Evolutionary conservation across 2,888 invertebrate species (phyloP), one percentile per base, ranked within the genome.

Genomic region (Mythimna albipuncta): DNA sequence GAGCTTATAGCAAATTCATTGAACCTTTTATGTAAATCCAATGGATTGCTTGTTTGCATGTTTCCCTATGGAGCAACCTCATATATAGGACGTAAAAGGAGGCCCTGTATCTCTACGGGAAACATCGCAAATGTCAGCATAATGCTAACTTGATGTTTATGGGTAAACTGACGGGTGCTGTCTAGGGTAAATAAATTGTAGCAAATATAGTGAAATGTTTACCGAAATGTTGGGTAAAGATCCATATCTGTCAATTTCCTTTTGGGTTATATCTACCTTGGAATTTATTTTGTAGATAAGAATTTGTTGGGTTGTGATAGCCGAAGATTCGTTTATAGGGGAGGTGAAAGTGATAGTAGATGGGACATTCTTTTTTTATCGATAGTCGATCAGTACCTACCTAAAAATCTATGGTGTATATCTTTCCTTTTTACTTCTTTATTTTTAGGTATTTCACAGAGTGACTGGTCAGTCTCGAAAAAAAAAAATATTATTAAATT

Each of bases 11-110:
- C 64, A 76, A 82, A 87, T 79, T 81, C 87, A 78, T 84, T 81
- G 77, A 86, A 82, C 83, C 87, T 87, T 91, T 90, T 91, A 91
- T 91, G 91, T 88, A 89, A 91, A 91, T 92, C 83, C 86, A 86
- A 90, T 90, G 87, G 87, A 88, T 85, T 84, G 84, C 73, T 79
- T 84, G 77, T 76, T 47, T 47, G 47, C 47, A 87, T 86, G 87
- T 86, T 80, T 88, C 83, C 83, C 83, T 74, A 71, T 57, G 77
- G 86, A 68, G 75, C 71, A 77, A 81, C 67, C 77, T 85, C 84
- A 82, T 71, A 64, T 72, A 47, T n/a, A 69, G 32, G 70, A 79
- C 72, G 76, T 79, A 76, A 69, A 79, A 74, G 74, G 71, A 81
- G 74, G 50, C 57, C n/a, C 74, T 47, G 64, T 80, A 78, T 77